These are phyloP conservation scores for Eugnorisma glareosa DNA, from an alignment of 2,888 invertebrate genomes.

Conservation along the genomic window DNA sequence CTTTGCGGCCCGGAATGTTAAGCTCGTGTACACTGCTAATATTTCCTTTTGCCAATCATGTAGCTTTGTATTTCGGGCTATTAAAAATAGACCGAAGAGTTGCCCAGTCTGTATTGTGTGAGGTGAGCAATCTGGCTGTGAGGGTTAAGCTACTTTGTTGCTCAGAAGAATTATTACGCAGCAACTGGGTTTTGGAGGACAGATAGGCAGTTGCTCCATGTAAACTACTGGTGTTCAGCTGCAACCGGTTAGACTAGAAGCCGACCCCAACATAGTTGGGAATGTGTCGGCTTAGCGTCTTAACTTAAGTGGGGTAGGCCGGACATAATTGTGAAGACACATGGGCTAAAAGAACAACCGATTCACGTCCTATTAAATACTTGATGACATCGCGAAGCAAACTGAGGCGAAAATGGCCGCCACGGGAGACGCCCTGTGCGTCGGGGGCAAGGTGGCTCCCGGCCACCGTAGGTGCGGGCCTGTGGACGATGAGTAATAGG, in stretches of 20 bases:
- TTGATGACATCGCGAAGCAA: no score
- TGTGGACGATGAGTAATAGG: no score
- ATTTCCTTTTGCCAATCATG: constrained; percentile 73
- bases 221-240: not conserved
- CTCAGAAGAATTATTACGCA: not conserved
- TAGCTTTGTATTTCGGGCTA: constrained; percentile 45
- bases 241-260: not conserved
- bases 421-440: no score
- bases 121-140: not conserved
- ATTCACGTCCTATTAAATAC: no score
- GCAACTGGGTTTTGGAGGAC: not conserved
- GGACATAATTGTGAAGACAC: no score
- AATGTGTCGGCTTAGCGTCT: not conserved
- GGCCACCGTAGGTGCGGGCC: no score
- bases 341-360: no score
- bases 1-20: constrained; percentile 86
- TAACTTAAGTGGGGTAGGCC: not conserved
- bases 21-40: constrained; percentile 69
- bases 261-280: not conserved
- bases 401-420: no score
- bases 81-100: constrained; percentile 20
- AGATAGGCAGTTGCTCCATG: not conserved
- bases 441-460: no score
- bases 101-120: not conserved
- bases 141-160: not conserved